Evolutionary conservation across 2,113 vertebrate genomes (phyloP).

Genomic region (Onychostoma macrolepis): DNA sequence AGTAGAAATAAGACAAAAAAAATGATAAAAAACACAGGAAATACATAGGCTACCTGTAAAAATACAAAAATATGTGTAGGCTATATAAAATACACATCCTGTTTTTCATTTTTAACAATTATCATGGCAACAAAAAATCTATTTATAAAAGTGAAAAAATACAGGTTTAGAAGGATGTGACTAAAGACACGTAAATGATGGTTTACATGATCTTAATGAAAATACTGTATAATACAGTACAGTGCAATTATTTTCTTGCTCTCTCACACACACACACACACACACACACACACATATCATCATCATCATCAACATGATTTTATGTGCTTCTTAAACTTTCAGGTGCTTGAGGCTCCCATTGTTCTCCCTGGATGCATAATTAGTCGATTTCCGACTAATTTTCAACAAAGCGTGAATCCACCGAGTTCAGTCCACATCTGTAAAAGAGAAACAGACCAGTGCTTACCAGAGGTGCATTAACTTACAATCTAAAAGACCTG

Average conservation of each 20-base stretch:
- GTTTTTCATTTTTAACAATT: not conserved
- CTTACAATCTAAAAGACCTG: not conserved
- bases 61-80: not conserved
- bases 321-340: not conserved
- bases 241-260: no score
- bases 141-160: not conserved
- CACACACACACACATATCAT: no score
- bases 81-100: not conserved
- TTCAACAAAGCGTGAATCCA: not conserved
- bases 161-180: not conserved
- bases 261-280: no score
- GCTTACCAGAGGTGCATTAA: not conserved
- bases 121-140: not conserved
- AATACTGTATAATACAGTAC: not conserved
- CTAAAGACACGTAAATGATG: no score
- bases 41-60: not conserved
- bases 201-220: not conserved
- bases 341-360: not conserved
- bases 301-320: not conserved
- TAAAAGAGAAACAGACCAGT: slow-evolving; percentile 21
- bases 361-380: not conserved
- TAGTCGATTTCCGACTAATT: not conserved
- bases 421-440: slow-evolving; percentile 21
- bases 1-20: not conserved
- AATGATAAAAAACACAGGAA: not conserved